phyloP scores from a whole-genome alignment of 2,888 invertebrate species.

The Poecilus cupreus region DNA sequence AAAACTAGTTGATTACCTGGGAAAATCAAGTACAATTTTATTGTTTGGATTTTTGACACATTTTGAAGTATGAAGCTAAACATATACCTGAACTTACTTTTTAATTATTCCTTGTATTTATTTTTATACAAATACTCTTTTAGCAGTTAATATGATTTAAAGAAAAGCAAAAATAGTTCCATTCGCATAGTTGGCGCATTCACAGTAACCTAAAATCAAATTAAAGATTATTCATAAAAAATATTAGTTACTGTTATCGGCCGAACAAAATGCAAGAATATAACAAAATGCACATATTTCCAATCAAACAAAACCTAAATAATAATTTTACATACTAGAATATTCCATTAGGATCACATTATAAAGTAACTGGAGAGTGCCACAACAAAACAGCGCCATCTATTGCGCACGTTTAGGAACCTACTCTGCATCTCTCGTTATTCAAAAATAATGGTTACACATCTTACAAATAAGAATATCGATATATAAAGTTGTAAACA shows the following conservation, averaged over 20 bases:
- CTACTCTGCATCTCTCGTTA: slow-evolving; percentile 24
- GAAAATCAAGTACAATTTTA: too few relatives aligned
- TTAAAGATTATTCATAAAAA: background rate
- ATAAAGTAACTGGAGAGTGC: background rate
- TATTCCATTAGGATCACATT: slow-evolving; percentile 14
- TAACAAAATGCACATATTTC: slow-evolving; percentile 36
- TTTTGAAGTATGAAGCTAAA: too few relatives aligned
- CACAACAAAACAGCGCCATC: background rate
- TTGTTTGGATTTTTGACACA: too few relatives aligned
- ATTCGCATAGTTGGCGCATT: too few relatives aligned
- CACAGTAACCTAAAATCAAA: background rate
- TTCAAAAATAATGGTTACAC: background rate
- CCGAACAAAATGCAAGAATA: slow-evolving; percentile 1
- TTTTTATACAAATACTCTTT: too few relatives aligned
- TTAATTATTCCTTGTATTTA: too few relatives aligned
- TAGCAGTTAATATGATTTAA: too few relatives aligned
- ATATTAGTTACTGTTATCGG: background rate
- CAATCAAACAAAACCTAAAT: background rate
- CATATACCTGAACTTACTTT: too few relatives aligned
- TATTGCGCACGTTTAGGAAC: slow-evolving; percentile 33
- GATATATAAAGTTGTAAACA: slow-evolving; percentile 41
- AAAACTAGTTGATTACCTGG: too few relatives aligned
- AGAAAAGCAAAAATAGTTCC: too few relatives aligned
- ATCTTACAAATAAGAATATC: slow-evolving; percentile 44
- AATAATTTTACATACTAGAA: slow-evolving; percentile 14